Percentiles rank a stretch among this genome's conserved stretches.
These are phyloP conservation scores for Mamestra brassicae DNA, from an alignment of 2,888 invertebrate species.

Conservation along the genomic window DNA sequence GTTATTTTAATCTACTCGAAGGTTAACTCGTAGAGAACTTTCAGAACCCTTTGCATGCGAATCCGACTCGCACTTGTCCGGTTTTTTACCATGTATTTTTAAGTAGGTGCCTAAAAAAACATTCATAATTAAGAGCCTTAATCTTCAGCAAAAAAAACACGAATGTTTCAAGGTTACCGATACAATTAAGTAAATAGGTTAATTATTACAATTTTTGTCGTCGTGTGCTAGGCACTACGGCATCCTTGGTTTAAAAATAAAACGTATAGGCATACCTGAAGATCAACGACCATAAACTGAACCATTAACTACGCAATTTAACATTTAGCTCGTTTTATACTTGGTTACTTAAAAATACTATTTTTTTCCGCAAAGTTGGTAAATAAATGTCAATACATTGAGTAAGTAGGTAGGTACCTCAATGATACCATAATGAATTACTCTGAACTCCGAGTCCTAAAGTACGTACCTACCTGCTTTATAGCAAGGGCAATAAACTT, in stretches of 20 bases:
- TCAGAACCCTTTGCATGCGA: not conserved
- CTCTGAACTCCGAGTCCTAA: not conserved
- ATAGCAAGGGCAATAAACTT: not conserved
- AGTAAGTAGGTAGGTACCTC: not conserved
- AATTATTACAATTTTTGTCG: not conserved
- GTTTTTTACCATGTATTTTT: not conserved
- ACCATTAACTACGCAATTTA: not conserved
- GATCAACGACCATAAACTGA: not conserved
- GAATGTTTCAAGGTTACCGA: slow-evolving; percentile 1
- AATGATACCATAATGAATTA: not conserved
- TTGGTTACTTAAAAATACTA: not conserved
- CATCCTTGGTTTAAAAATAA: slow-evolving; percentile 23
- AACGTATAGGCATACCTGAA: not conserved
- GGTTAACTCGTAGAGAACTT: too few species aligned
- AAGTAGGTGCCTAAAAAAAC: not conserved
- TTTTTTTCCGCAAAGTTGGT: too few species aligned
- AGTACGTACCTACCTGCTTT: not conserved
- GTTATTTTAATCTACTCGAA: too few species aligned
- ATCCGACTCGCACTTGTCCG: not conserved
- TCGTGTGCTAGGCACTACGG: not conserved
- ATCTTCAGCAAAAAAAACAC: not conserved
- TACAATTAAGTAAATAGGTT: slow-evolving; percentile 5
- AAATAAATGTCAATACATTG: not conserved
- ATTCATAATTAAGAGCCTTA: too few species aligned
- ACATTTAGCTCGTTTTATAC: not conserved